Percentiles rank a stretch among this genome's conserved stretches.
phyloP scores from a whole-genome alignment of 2,797 vertebrate species.

The Schizopygopsis pylzovi region DNA sequence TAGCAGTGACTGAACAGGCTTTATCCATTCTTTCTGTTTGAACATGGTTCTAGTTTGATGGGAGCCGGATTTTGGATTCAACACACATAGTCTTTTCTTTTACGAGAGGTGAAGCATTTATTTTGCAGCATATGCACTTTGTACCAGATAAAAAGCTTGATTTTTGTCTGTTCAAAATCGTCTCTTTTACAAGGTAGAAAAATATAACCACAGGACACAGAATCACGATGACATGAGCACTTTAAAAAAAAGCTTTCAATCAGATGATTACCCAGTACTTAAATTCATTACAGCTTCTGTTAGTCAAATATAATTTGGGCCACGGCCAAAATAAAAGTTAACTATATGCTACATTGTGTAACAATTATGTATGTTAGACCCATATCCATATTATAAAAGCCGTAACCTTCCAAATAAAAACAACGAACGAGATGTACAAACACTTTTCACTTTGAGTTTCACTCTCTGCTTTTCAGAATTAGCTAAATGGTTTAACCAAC shows the following conservation, averaged over 20 bases:
- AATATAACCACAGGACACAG: conserved; percentile 56
- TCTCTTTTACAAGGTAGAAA: conserved; percentile 45
- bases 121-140: conserved; percentile 69
- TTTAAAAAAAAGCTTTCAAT: not conserved
- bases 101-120: conserved; percentile 68
- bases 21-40: not conserved
- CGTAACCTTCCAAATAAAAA: conserved; percentile 35
- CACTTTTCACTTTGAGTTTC: conserved; percentile 38
- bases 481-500: conserved; percentile 72
- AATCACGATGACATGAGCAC: conserved; percentile 45
- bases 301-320: not conserved
- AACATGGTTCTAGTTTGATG: too few relatives aligned
- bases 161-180: conserved; percentile 59
- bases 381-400: not conserved
- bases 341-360: not conserved
- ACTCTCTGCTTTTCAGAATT: conserved; percentile 67
- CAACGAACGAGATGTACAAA: conserved; percentile 37
- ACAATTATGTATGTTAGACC: not conserved
- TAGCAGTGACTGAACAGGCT: not conserved
- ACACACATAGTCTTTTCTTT: not conserved
- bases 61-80: not conserved
- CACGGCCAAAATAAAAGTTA: not conserved
- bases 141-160: conserved; percentile 65
- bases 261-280: conserved; percentile 10
- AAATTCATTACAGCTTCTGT: not conserved